Percentiles rank a stretch among this genome's conserved stretches.
Conservation (phyloP, 2,797 vertebrate genomes). For the Phrynocephalus forsythii region DNA sequence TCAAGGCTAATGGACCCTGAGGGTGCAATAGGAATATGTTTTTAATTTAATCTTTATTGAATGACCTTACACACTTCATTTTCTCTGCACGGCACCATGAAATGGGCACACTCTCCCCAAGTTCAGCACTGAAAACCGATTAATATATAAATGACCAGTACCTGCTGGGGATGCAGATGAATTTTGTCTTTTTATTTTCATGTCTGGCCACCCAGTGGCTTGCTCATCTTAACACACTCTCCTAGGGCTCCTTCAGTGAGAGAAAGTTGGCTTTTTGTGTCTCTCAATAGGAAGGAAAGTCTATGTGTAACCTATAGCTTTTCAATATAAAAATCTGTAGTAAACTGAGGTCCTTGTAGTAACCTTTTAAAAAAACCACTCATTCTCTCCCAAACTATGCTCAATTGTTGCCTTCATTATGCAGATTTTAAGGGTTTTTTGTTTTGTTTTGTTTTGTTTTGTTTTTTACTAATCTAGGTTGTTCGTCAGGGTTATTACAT, state of each 20-base stretch:
- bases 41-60: conserved; percentile 88
- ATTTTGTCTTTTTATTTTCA: conserved; percentile 85
- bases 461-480: not conserved
- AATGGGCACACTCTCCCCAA: conserved; percentile 91
- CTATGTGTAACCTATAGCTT: not conserved
- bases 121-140: conserved; percentile 88
- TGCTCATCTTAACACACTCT: conserved; percentile 57
- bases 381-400: not conserved
- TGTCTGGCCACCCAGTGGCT: conserved; percentile 81
- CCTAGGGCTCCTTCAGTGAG: conserved; percentile 41
- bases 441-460: too few relatives aligned
- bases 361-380: not conserved
- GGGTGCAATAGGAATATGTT: conserved; percentile 84
- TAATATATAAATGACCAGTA: conserved; percentile 92
- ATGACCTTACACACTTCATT: conserved; percentile 87
- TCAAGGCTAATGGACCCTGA: conserved; percentile 85
- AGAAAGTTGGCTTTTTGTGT: conserved; percentile 23
- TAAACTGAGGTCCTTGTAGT: not conserved
- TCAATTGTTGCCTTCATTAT: not conserved
- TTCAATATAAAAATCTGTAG: not conserved
- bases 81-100: conserved; percentile 90
- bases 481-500: not conserved
- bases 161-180: conserved; percentile 98
- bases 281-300: not conserved
- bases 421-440: not conserved